These are phyloP conservation scores for Octopus bimaculoides DNA, from an alignment of 1,140 invertebrate genomes.

Conservation along the genomic window DNA sequence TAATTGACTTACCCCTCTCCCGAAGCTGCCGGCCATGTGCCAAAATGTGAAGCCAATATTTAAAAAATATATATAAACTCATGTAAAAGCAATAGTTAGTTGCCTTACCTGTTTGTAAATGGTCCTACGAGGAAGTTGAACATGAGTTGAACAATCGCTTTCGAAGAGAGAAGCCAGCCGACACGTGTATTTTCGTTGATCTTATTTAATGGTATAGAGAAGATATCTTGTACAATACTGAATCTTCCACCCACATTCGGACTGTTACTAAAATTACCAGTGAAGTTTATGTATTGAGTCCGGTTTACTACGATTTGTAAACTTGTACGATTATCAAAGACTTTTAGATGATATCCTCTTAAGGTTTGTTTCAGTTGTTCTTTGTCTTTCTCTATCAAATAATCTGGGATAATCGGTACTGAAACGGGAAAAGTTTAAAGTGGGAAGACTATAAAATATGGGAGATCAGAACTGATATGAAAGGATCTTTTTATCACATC, in stretches of 20 bases:
- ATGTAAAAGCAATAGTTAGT: too few relatives aligned
- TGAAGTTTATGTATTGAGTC: background rate
- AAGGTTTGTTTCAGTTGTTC: slow-evolving; percentile 20
- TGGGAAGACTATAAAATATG: too few relatives aligned
- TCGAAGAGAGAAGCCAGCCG: slow-evolving; percentile 94
- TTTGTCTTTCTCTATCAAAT: slow-evolving; percentile 60
- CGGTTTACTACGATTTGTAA: background rate
- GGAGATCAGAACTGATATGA: too few relatives aligned
- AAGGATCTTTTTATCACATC: too few relatives aligned
- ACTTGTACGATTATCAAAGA: background rate
- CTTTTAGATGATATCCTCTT: slow-evolving; percentile 10
- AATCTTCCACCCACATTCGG: background rate
- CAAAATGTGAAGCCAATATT: too few relatives aligned
- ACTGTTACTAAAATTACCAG: too few relatives aligned
- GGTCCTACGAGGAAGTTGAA: slow-evolving; percentile 94
- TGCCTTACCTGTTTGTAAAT: slow-evolving; percentile 84
- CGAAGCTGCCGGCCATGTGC: too few relatives aligned
- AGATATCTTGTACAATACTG: slow-evolving; percentile 12
- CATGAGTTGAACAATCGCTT: slow-evolving; percentile 90
- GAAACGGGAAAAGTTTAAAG: slow-evolving; percentile 14
- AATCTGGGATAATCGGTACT: slow-evolving; percentile 83
- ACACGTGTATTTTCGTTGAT: slow-evolving; percentile 41
- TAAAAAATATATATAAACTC: too few relatives aligned
- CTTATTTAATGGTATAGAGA: slow-evolving; percentile 51
- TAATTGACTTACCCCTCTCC: too few relatives aligned